Percentiles rank a stretch among this genome's conserved stretches.
phyloP scores from a whole-genome alignment of 53 echinoderm and acorn worm genomes.

The Holothuria leucospilota region DNA sequence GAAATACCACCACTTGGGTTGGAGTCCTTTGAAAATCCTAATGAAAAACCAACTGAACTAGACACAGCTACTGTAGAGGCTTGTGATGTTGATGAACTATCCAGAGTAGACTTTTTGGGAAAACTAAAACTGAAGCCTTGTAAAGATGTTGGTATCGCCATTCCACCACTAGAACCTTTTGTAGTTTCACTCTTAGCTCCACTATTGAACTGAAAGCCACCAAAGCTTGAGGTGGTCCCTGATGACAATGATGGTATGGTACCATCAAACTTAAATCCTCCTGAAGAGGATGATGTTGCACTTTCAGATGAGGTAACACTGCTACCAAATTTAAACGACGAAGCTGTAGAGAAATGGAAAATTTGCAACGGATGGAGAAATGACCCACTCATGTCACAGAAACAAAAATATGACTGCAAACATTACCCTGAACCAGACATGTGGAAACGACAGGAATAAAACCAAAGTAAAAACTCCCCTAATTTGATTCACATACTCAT shows the following conservation, averaged over 20 bases:
- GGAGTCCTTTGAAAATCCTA: conserved; percentile 41
- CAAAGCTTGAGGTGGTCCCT: conserved; percentile 18
- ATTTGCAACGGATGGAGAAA: no score
- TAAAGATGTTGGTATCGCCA: conserved; percentile 38
- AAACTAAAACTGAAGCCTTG: conserved; percentile 49
- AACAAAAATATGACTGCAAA: no score
- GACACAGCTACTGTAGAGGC: conserved; percentile 15
- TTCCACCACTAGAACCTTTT: conserved; percentile 8
- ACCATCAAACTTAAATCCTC: conserved; percentile 22
- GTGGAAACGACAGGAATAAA: no score
- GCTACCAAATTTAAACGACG: conserved; percentile 86
- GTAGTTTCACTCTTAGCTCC: conserved; percentile 16
- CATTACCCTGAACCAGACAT: no score
- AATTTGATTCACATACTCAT: no score
- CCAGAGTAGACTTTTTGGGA: neutral
- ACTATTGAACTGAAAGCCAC: conserved; percentile 65
- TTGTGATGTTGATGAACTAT: neutral
- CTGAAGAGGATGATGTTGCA: conserved; percentile 28
- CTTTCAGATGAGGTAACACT: conserved; percentile 33
- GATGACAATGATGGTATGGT: conserved; percentile 3
- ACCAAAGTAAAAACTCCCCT: no score
- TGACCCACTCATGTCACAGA: no score
- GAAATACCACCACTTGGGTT: conserved; percentile 22
- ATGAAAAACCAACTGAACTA: conserved; percentile 63
- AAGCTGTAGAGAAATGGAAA: conserved; percentile 54